Conservation (phyloP, 2,888 invertebrate genomes). For the Heliconius sara region DNA sequence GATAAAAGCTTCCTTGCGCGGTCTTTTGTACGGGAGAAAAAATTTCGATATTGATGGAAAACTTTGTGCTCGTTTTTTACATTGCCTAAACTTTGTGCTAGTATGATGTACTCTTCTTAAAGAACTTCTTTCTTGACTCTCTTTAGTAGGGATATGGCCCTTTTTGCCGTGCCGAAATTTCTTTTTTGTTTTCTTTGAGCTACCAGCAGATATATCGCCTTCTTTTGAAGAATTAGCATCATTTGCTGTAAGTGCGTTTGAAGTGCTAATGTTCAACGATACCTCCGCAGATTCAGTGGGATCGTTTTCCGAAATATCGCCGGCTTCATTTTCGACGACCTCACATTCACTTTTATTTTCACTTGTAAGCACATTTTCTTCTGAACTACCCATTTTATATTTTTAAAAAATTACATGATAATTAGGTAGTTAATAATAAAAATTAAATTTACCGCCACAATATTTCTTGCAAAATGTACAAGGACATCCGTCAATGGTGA, state of each 20-base stretch:
- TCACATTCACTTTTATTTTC: slow-evolving; percentile 60
- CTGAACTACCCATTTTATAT: slow-evolving; percentile 74
- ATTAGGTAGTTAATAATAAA: slow-evolving; percentile 56
- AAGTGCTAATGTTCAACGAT: slow-evolving; percentile 56
- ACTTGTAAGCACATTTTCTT: slow-evolving; percentile 64
- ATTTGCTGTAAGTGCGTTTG: slow-evolving; percentile 53
- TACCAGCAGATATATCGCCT: slow-evolving; percentile 59
- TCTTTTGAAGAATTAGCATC: slow-evolving; percentile 70
- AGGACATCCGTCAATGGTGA: slow-evolving; percentile 82
- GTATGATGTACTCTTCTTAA: slow-evolving; percentile 74
- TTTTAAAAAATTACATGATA: slow-evolving; percentile 61
- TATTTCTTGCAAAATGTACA: slow-evolving; percentile 77
- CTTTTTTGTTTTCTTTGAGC: slow-evolving; percentile 74
- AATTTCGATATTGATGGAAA: slow-evolving; percentile 88
- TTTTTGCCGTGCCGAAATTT: slow-evolving; percentile 78
- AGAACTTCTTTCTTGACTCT: slow-evolving; percentile 69
- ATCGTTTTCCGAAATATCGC: slow-evolving; percentile 68
- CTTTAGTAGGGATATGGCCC: slow-evolving; percentile 70
- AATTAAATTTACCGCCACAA: slow-evolving; percentile 82
- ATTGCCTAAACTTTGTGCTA: slow-evolving; percentile 77
- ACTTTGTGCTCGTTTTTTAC: slow-evolving; percentile 87
- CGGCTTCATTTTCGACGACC: slow-evolving; percentile 63
- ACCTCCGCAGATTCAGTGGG: slow-evolving; percentile 62
- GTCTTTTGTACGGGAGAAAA: slow-evolving; percentile 88
- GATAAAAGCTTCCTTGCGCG: slow-evolving; percentile 90